Base-by-base conservation (phyloP, 2,888 invertebrate genomes). In the Disparrhopalites patrizii region DNA sequence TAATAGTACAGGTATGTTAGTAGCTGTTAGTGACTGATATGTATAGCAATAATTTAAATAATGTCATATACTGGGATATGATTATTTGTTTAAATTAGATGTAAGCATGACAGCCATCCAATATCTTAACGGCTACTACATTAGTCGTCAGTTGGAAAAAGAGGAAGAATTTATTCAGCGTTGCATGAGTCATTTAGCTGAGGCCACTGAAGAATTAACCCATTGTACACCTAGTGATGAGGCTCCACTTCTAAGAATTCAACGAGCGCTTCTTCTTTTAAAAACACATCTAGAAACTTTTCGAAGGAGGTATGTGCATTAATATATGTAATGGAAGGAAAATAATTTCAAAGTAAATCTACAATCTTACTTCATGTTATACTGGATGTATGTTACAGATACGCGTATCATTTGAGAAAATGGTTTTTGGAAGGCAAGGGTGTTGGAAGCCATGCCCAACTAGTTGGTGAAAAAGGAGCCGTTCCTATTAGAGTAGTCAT, bases 61-160 rank as follows among this genome's bases (percentile, higher is more conserved):
- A 50, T 50, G 18, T 58, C 40, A 5, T 7, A 15, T 43, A 31
- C 4, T 69, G 25, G n/a, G 18, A 51, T 18, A 43, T 58, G n/a
- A 33, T 47, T 50, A 30, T 15, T 28, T 43, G 23, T 33, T 25
- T 33, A 28, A 56, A 47, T 55, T 52, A 80, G 94, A 95, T 78
- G 95, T 96, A 1, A 93, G 93, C 71, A 87, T 94, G 86, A 90
- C 93, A 2, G 94, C 95, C 1, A 95, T 95, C 75, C 93, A 94
- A 78, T 93, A 93, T 78, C 84, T 96, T 64, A 96, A 95, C 79
- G 89, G 89, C 77, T 94, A 93, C 80, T 96, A 95, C 80, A 93
- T 95, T 86, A 91, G 92, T 7, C 90, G 93, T 68, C 91, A 92
- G 77, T 79, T 95, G 50, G 90, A 93, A 73, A 88, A 92, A 76